A percentile compares a stretch with the other conserved stretches of the same genome.
Evolutionary conservation across 2,113 vertebrate species (phyloP).

Genomic region (Microcebus murinus): DNA sequence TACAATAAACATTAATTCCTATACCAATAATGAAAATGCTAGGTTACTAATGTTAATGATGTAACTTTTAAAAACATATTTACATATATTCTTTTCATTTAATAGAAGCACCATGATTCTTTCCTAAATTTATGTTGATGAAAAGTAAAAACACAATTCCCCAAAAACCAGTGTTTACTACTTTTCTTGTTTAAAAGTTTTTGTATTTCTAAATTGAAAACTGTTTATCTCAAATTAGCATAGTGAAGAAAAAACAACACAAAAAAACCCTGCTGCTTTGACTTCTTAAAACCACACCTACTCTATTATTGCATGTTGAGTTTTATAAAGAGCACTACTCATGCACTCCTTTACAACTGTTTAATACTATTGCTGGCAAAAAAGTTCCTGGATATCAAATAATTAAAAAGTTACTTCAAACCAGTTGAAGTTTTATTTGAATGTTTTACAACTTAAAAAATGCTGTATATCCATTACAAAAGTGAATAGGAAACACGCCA

Average conservation of each 20-base stretch:
- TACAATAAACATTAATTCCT: constrained; percentile 87
- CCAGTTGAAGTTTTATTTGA: constrained; percentile 89
- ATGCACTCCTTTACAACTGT: constrained; percentile 76
- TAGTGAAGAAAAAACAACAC: constrained; percentile 69
- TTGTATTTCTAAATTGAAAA: constrained; percentile 73
- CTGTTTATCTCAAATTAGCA: constrained; percentile 75
- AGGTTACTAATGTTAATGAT: constrained; percentile 84
- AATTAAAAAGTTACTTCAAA: constrained; percentile 88
- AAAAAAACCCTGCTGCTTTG: constrained; percentile 73
- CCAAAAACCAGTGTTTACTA: constrained; percentile 79
- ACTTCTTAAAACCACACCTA: constrained; percentile 70
- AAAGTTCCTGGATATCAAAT: constrained; percentile 85
- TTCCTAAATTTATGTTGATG: constrained; percentile 79
- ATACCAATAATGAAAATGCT: constrained; percentile 86
- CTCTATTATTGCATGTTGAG: constrained; percentile 86
- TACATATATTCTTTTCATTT: constrained; percentile 83
- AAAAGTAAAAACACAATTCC: constrained; percentile 83
- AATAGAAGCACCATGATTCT: constrained; percentile 88
- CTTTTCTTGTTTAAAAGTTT: constrained; percentile 65
- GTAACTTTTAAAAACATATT: constrained; percentile 84
- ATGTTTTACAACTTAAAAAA: constrained; percentile 86
- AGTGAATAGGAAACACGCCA: constrained; percentile 87
- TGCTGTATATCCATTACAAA: constrained; percentile 86
- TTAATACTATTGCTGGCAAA: constrained; percentile 87
- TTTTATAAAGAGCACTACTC: constrained; percentile 79